Evolutionary conservation across 2,113 vertebrate genomes (phyloP), one percentile per base, ranked within the genome.

Genomic region (Lagopus muta): DNA sequence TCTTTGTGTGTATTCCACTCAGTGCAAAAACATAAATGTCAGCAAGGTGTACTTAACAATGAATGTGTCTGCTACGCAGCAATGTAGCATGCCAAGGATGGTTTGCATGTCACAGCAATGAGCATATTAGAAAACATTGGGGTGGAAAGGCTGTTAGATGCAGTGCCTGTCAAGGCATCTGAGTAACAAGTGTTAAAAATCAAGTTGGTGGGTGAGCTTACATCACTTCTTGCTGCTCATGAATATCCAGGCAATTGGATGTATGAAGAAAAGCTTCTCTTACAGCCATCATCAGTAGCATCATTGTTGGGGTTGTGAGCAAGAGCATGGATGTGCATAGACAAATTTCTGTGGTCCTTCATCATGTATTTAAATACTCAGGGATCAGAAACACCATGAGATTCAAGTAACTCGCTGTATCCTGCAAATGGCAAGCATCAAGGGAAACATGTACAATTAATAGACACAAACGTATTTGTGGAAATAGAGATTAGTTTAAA

Each of bases 21-120:
- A 36, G 18, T 92, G 30, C n/a, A 80, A 91, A 93, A 43, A 15
- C 71, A n/a, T 82, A 85, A 85, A 42, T 82, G 40, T 82, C 78
- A 87, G 40, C 42, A 85, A 47, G 54, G 24, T 54, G 79, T 86
- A 93, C 27, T 7, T 45, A 85, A 73, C 22, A 64, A 67, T 57
- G 57, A 75, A 48, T 20, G 19, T n/a, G 34, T 14, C 10, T 58
- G 13, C 60, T 64, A 32, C 50, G 52, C 24, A 80, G 19, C 55
- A 74, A 52, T 60, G 45, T n/a, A 77, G 38, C 16, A 75, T 85
- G n/a, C 45, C 27, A 80, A 76, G 83, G 82, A 67, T 43, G 13
- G 2, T 2, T 13, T 79, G 8, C 0, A 0, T 76, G 42, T 76
- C 55, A 80, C 40, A 73, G n/a, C 36, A 71, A 76, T 82, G 60